Evolutionary conservation across 2,797 vertebrate genomes (phyloP), one percentile per base, ranked within the genome.

Genomic region (Enteromius argenteus): DNA sequence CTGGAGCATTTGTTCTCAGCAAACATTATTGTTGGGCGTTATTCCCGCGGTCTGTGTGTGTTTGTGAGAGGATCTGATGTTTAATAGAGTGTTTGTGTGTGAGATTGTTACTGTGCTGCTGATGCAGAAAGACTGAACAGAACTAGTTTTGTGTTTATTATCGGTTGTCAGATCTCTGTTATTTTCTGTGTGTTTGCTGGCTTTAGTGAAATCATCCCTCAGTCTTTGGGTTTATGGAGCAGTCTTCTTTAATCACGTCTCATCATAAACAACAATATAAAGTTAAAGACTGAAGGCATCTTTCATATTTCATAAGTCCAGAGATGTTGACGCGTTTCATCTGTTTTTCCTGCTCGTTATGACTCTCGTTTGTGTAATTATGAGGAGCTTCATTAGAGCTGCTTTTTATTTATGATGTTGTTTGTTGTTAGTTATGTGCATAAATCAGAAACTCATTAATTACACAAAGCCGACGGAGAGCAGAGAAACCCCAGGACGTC

Each of bases 381-480:
- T 14, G 72, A 83, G 49, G 44, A 39, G 23, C 58, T 56, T 67
- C 49, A 39, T 83, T 83, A 83, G 60, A 51, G 60, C 35, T 66
- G 60, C 58, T 53, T 11, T 27, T 83, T 83, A 83, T 83, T 83
- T 67, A 68, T 83, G 46, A 83, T 76, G 81, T 75, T 76, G 71
- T 83, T 76, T 75, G 81, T 76, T 76, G 75, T 83, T 76, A 76
- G 72, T 83, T 83, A 76, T 83, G 81, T 76, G 81, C 81, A 83
- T 83, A 83, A 83, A 83, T 83, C 72, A 83, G 21, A 75, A 53
- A 56, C 60, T 76, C 81, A 68, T 83, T 83, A 83, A 83, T 67
- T 76, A 75, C 71, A 82, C 80, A 75, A 82, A 74, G 80, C 71
- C 21, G n/a, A 19, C 10, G 19, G 53, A 60, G 80, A 71, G 69